Conservation (phyloP, 2,113 vertebrate species). For the Scomber scombrus region DNA sequence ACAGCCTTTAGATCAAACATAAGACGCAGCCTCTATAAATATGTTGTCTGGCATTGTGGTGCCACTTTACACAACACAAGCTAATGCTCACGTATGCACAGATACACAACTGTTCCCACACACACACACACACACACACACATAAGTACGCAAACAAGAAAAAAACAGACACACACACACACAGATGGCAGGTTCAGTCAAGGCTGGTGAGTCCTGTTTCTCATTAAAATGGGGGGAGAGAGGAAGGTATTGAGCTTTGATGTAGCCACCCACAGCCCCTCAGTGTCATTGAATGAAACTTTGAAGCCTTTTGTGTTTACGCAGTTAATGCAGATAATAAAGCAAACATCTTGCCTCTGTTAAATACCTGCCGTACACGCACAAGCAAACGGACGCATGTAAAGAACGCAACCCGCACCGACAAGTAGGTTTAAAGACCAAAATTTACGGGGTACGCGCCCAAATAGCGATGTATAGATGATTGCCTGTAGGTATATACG, state of each 20-base stretch:
- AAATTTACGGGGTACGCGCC: constrained; percentile 48
- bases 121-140: constrained; percentile 31
- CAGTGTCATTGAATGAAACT: constrained; percentile 83
- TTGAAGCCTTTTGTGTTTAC: constrained; percentile 83
- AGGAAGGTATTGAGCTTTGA: constrained; percentile 85
- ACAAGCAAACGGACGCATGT: constrained; percentile 56
- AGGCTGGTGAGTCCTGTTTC: constrained; percentile 86
- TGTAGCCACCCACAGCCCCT: constrained; percentile 86
- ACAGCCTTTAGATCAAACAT: constrained; percentile 70
- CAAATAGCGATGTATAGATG: constrained; percentile 50
- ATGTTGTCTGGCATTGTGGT: constrained; percentile 70
- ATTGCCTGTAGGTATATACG: constrained; percentile 25
- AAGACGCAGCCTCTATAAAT: constrained; percentile 75
- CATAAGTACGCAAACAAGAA: constrained; percentile 49
- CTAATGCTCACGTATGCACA: constrained; percentile 51
- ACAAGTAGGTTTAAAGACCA: constrained; percentile 62
- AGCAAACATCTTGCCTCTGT: constrained; percentile 86
- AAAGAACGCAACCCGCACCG: constrained; percentile 49
- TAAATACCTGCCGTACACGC: constrained; percentile 73
- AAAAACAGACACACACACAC: constrained; percentile 53
- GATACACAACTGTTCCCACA: constrained; percentile 54
- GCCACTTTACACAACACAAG: constrained; percentile 74
- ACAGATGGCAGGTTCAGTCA: constrained; percentile 86
- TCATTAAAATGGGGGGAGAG: constrained; percentile 83
- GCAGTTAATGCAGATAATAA: constrained; percentile 81